Evolutionary conservation across 2,888 invertebrate genomes (phyloP), one percentile per base, ranked within the genome.

Genomic region (Phyllotreta cruciferae): DNA sequence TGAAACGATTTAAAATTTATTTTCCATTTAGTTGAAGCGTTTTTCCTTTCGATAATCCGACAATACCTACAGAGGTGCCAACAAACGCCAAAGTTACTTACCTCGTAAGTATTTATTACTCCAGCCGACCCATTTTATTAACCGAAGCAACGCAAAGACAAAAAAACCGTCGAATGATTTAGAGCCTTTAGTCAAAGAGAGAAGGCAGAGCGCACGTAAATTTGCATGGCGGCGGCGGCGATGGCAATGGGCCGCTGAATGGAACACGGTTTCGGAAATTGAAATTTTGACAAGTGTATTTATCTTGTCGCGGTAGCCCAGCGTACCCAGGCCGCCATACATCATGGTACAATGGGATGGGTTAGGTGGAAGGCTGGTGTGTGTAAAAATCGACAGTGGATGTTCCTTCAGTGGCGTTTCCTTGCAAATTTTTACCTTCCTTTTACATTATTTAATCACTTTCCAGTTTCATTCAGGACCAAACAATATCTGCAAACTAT

Each of bases 231-330:
- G 71, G 70, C 69, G 73, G 74, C 74, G 71, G 52, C 52, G 52
- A 38, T 38, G 52, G 68, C 71, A 71, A 72, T 73, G 66, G 70
- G 70, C 70, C 68, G 72, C 68, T 71, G 72, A 70, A 73, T 71
- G 74, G 71, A 72, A 75, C 73, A 73, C 71, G 73, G 73, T 73
- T 76, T 77, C 76, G 79, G 79, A 78, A 80, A 80, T 80, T 79
- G 79, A 80, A 79, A 79, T 78, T 79, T 78, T 79, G 79, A 80
- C 78, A 79, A 77, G 78, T 77, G 75, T 78, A 80, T 79, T 79
- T 78, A 80, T 80, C 78, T 78, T 75, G 76, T 77, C 75, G 75
- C 72, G 74, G 70, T 73, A 70, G 72, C 71, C 75, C 68, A 65
- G 64, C 70, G 73, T 71, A 60, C 69, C 67, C 62, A 60, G 64